Conservation (phyloP, 1,140 invertebrate genomes). For the Theocolax elegans region DNA sequence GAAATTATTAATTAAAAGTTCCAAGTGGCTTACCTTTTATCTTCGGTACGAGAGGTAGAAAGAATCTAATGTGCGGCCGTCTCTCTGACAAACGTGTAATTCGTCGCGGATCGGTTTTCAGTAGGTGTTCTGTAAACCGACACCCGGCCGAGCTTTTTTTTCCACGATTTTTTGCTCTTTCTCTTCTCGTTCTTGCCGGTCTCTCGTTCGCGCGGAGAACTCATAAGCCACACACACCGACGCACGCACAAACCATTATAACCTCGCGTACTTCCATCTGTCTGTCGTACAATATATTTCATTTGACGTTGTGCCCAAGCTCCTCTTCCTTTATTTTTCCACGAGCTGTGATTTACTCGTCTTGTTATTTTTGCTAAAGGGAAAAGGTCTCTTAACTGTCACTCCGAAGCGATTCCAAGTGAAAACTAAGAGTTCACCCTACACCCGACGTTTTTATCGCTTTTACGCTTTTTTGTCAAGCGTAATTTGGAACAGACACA, state of each 20-base stretch:
- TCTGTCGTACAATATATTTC: constrained; percentile 31
- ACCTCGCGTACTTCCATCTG: constrained; percentile 29
- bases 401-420: constrained; percentile 35
- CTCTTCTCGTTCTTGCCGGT: not conserved
- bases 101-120: constrained; percentile 57
- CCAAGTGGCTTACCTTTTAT: not conserved
- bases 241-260: constrained; percentile 24
- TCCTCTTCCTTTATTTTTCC: constrained; percentile 14
- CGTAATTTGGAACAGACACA: not conserved
- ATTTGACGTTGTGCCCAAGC: constrained; percentile 28
- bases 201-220: not conserved
- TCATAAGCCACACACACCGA: constrained; percentile 21
- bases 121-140: constrained; percentile 56
- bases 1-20: constrained; percentile 28
- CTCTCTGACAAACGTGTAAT: constrained; percentile 49
- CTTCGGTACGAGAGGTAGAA: too few relatives aligned
- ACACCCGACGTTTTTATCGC: constrained; percentile 4
- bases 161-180: not conserved
- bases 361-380: constrained; percentile 31
- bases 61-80: constrained; percentile 28
- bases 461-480: not conserved
- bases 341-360: constrained; percentile 30
- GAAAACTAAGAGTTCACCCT: constrained; percentile 10
- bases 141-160: constrained; percentile 37
- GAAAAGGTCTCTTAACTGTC: constrained; percentile 11